Conservation (phyloP, 2,888 invertebrate genomes). For the Ptychoptera contaminata region DNA sequence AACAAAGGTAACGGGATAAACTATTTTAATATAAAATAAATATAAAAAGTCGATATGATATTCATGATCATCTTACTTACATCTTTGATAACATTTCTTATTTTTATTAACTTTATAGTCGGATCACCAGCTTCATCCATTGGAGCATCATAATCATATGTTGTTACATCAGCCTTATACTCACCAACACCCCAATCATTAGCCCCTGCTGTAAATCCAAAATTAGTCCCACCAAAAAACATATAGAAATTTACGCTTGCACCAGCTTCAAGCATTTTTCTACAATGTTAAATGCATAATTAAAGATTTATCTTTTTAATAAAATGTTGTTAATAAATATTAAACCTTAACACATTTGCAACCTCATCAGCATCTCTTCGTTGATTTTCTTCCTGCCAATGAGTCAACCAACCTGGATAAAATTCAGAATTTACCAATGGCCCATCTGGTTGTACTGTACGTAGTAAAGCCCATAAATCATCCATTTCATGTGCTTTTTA, state of each 20-base stretch:
- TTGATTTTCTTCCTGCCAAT: slow-evolving; percentile 62
- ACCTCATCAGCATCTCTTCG: slow-evolving; percentile 35
- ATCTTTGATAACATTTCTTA: slow-evolving; percentile 42
- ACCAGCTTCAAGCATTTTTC: slow-evolving; percentile 36
- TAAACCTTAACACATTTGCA: slow-evolving; percentile 31
- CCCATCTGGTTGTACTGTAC: slow-evolving; percentile 43
- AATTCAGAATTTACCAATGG: slow-evolving; percentile 84
- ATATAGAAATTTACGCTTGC: slow-evolving; percentile 73
- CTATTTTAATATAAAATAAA: no score
- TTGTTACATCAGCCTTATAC: slow-evolving; percentile 57
- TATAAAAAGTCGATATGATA: no score
- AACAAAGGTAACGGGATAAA: slow-evolving; percentile 35
- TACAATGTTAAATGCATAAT: slow-evolving; percentile 15
- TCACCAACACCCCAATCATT: slow-evolving; percentile 23
- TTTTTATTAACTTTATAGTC: slow-evolving; percentile 61
- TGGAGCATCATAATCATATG: slow-evolving; percentile 87
- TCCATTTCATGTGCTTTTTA: slow-evolving; percentile 24
- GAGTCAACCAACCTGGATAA: slow-evolving; percentile 84
- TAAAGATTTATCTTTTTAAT: neutral
- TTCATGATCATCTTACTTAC: slow-evolving; percentile 24
- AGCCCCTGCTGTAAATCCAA: slow-evolving; percentile 48
- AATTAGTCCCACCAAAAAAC: slow-evolving; percentile 83
- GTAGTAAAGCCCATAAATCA: slow-evolving; percentile 32
- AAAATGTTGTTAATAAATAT: neutral
- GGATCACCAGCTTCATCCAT: slow-evolving; percentile 77